Evolutionary conservation across 2,888 invertebrate species (phyloP).

Genomic region (Drosophila recens): DNA sequence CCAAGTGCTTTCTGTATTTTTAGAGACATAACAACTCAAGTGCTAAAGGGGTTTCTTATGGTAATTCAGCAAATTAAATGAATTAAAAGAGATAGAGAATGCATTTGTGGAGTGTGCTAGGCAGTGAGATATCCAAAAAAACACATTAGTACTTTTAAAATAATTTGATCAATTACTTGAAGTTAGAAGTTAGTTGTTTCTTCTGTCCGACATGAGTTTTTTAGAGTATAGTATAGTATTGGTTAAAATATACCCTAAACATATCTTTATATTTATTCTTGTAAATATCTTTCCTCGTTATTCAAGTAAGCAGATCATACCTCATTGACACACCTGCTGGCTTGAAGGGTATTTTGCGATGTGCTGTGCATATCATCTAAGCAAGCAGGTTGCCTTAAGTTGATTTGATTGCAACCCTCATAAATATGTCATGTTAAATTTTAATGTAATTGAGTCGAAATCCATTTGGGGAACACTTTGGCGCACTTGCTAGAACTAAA

Average conservation of each 20-base stretch:
- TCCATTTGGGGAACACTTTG: slow-evolving; percentile 46
- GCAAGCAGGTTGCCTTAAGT: slow-evolving; percentile 8
- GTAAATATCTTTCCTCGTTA: neutral
- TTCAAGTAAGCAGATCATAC: neutral
- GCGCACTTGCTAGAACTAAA: slow-evolving; percentile 15
- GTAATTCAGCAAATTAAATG: slow-evolving; percentile 12
- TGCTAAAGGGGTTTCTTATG: slow-evolving; percentile 13
- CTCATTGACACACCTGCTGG: neutral
- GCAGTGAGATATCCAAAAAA: neutral
- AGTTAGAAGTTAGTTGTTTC: neutral
- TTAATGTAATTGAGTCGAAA: slow-evolving; percentile 58
- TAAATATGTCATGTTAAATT: slow-evolving; percentile 44
- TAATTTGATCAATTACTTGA: neutral
- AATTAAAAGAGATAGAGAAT: neutral
- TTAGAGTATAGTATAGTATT: no score
- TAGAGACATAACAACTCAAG: slow-evolving; percentile 8
- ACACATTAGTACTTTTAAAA: neutral
- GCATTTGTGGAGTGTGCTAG: neutral
- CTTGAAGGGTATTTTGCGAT: neutral
- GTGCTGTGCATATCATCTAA: slow-evolving; percentile 7
- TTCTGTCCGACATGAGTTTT: neutral
- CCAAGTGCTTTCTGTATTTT: neutral
- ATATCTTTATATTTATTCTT: neutral
- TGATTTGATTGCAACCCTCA: slow-evolving; percentile 25
- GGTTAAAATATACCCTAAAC: no score